These are phyloP conservation scores for Diarsia brunnea DNA, from an alignment of 2,888 invertebrate species.

Conservation along the genomic window DNA sequence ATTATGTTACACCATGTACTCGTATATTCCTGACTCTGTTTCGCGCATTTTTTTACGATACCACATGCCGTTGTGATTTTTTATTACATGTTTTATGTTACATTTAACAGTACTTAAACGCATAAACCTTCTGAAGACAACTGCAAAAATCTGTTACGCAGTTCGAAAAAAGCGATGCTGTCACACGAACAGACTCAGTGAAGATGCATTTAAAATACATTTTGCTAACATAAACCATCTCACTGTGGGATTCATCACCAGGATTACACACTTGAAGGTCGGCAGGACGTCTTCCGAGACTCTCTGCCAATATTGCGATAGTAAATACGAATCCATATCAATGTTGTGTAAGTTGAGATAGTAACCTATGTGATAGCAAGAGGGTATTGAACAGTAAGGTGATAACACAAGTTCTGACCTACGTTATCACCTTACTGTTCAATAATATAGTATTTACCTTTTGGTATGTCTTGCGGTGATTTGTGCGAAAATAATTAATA, in stretches of 20 bases:
- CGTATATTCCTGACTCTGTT: not conserved
- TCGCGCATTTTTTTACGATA: not conserved
- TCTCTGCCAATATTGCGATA: conserved; percentile 4
- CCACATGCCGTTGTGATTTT: no score
- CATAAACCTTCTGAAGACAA: not conserved
- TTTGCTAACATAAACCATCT: not conserved
- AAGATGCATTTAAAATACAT: conserved; percentile 10
- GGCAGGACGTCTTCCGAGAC: not conserved
- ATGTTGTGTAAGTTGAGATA: conserved; percentile 23
- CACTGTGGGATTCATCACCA: not conserved
- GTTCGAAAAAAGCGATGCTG: not conserved
- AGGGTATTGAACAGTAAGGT: conserved; percentile 5
- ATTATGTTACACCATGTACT: no score
- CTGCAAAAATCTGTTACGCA: not conserved
- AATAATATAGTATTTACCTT: conserved; percentile 6
- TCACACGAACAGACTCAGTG: not conserved
- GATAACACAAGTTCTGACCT: conserved; percentile 12
- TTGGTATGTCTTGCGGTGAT: not conserved
- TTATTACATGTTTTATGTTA: no score
- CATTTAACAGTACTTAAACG: not conserved
- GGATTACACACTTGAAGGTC: conserved; percentile 19
- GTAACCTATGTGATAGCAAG: conserved; percentile 17
- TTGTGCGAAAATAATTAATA: not conserved
- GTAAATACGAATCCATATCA: not conserved
- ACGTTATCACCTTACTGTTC: no score